Conservation (phyloP, 2,797 vertebrate species). For the Gallinago stenura region DNA sequence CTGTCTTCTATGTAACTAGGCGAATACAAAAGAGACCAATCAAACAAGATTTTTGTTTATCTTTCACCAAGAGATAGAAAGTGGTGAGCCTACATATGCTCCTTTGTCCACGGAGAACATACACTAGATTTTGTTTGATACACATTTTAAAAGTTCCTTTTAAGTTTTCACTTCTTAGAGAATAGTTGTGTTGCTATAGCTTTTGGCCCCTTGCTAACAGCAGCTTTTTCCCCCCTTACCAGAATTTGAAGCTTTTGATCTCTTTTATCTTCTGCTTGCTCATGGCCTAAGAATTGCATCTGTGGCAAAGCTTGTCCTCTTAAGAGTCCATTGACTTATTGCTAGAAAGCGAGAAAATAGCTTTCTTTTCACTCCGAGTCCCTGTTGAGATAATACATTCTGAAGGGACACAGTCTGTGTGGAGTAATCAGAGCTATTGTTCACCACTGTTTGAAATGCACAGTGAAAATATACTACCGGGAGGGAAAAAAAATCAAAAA, state of each 20-base stretch:
- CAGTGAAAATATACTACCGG: neutral
- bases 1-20: conserved; percentile 27
- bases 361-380: conserved; percentile 68
- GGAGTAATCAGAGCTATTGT: conserved; percentile 55
- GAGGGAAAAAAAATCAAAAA: neutral
- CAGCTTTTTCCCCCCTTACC: conserved; percentile 31
- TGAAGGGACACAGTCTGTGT: conserved; percentile 58
- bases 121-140: conserved; percentile 61
- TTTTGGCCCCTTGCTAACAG: conserved; percentile 48
- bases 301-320: conserved; percentile 61
- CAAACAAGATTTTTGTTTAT: conserved; percentile 35
- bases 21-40: conserved; percentile 38
- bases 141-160: conserved; percentile 62
- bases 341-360: conserved; percentile 71
- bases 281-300: conserved; percentile 59
- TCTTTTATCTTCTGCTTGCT: conserved; percentile 67
- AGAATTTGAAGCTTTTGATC: conserved; percentile 71
- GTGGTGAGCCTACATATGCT: neutral
- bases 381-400: conserved; percentile 65
- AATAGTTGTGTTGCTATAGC: conserved; percentile 44
- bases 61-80: conserved; percentile 33
- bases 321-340: conserved; percentile 68
- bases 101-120: conserved; percentile 10
- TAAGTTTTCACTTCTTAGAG: conserved; percentile 65
- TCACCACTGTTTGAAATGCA: conserved; percentile 63